phyloP scores from a whole-genome alignment of 1,140 invertebrate genomes.

The Trinorchestia longiramus region DNA sequence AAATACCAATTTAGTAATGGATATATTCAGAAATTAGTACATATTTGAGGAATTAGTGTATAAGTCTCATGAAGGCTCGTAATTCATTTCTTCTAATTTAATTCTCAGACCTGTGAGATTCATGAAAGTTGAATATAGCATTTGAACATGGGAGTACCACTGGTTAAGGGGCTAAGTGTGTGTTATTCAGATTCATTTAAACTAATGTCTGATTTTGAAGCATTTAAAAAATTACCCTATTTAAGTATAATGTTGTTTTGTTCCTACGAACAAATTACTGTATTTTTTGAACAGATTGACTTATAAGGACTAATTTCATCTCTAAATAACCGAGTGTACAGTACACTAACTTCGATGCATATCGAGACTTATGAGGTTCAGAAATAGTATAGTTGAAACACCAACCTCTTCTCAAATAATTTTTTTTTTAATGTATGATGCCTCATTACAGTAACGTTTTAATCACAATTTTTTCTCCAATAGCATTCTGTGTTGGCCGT shows the following conservation, averaged over 20 bases:
- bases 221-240: neutral
- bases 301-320: too few relatives aligned
- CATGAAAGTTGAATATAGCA: neutral
- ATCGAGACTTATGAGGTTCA: too few relatives aligned
- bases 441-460: neutral
- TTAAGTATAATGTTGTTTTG: neutral
- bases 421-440: neutral
- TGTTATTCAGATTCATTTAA: neutral
- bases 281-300: too few relatives aligned
- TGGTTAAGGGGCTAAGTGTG: neutral
- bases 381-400: too few relatives aligned
- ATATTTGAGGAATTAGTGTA: neutral
- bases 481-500: neutral
- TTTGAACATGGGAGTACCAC: neutral
- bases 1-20: too few relatives aligned
- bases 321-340: too few relatives aligned
- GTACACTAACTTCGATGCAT: too few relatives aligned
- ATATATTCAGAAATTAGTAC: neutral
- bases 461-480: neutral
- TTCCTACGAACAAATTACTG: neutral
- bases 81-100: neutral
- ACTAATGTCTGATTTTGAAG: neutral
- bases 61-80: neutral
- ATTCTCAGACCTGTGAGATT: neutral
- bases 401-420: neutral